Evolutionary conservation across 2,797 vertebrate species (phyloP), one percentile per base, ranked within the genome.

Genomic region (Adelosebastes latens): DNA sequence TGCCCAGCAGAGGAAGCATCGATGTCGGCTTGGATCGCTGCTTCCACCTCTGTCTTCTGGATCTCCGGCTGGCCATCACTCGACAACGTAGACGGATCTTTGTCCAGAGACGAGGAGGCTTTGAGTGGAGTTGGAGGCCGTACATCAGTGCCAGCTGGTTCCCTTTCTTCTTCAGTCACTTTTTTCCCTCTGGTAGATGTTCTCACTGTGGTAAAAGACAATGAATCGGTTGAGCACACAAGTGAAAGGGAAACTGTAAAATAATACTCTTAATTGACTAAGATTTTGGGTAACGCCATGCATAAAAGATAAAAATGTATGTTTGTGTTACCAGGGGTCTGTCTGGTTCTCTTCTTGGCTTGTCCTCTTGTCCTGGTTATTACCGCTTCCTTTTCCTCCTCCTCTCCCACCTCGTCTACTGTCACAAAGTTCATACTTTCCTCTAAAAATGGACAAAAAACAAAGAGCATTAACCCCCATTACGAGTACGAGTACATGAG

Each of bases 341-440:
- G 72, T 25, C 62, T 83, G 52, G 18, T 42, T 49, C 59, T 93
- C 88, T 81, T 95, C 73, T 68, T 90, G 25, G 82, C 20, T 77
- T 60, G 82, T 69, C 83, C 63, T 87, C 79, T 69, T 13, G 27
- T 77, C 32, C 62, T 87, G 34, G 84, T 36, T 14, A 58, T 60
- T 9, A 71, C 9, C 1, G 2, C 22, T 42, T 80, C 79, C 49
- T 93, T 9, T 52, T 86, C 95, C 32, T 95, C 94, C 1, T 97
- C 96, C 31, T 97, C 96, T 4, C 96, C 96, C 0, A 97, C 95
- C 82, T 99, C 97, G 24, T 98, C 97, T 24, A 98, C 72, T 0
- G 96, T 97, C 66, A 98, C 96, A 73, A 97, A 97, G 79, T 95
- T 96, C 64, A 89, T 83, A 22, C 87, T 91, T 13, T 92, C 87